Evolutionary conservation across 2,797 vertebrate genomes (phyloP), one percentile per base, ranked within the genome.

Genomic region (Sorex maritimensis): DNA sequence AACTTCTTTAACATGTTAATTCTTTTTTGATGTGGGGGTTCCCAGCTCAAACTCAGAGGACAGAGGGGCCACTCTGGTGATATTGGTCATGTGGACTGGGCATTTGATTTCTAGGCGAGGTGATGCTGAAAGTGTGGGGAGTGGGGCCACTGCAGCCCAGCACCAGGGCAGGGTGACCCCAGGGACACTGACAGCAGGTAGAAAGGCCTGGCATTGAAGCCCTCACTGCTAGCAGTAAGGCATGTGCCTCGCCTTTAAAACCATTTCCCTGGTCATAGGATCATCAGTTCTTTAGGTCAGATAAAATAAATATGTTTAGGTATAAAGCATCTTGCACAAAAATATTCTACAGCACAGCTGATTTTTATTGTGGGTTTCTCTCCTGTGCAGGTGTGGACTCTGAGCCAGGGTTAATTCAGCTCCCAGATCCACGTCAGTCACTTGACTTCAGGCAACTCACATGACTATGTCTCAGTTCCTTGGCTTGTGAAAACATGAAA

Each of bases 351-450:
- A 41, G 58, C 19, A 41, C 49, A 82, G 26, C 8, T 75, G 34
- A 0, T 81, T 78, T 46, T 28, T 38, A 1, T 0, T n/a, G 34
- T 0, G 0, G 4, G 28, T 73, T 30, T 3, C 23, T 26, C 58
- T 19, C 3, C 3, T 26, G 24, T 7, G 34, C n/a, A 58, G 52
- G 3, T 2, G 24, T 6, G 14, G 6, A 13, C 0, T 23, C 13
- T 12, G 34, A 71, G 21, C 19, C 58, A 69, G 46, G 44, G 13
- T 21, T 19, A 44, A 17, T 38, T 26, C 34, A 30, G 2, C 34
- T 91, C 30, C 69, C 46, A 89, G 1, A 21, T 24, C 44, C 11
- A 24, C 49, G n/a, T 13, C 4, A 72, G 49, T 5, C 73, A 21
- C 71, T 19, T 83, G 86, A 82, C 15, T 68, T 81, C 28, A 55